Percentiles rank a stretch among this genome's conserved stretches.
These are phyloP conservation scores for Lasioglossum calceatum DNA, from an alignment of 2,888 invertebrate species.

Conservation along the genomic window DNA sequence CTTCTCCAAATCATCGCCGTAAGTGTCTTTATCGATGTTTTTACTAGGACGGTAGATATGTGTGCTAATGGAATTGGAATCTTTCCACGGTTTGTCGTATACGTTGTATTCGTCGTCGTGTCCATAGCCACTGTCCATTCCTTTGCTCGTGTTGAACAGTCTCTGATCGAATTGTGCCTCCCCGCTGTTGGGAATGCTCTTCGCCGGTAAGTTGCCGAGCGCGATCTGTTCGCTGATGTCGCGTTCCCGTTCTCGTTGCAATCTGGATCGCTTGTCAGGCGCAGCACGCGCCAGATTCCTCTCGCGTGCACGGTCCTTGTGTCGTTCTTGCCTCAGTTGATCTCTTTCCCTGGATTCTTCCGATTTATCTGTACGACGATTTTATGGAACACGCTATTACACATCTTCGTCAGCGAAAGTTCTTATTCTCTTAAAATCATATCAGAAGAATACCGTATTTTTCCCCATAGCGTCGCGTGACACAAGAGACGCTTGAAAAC, in stretches of 20 bases:
- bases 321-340: slow-evolving; percentile 93
- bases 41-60: slow-evolving; percentile 96
- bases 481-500: neutral
- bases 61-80: slow-evolving; percentile 92
- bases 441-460: neutral
- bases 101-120: slow-evolving; percentile 99
- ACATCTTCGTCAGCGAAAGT: neutral
- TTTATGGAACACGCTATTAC: neutral
- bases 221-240: slow-evolving; percentile 99
- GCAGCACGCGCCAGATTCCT: slow-evolving; percentile 97
- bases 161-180: slow-evolving; percentile 98
- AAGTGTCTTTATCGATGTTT: slow-evolving; percentile 95
- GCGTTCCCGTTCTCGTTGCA: slow-evolving; percentile 96
- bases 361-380: slow-evolving; percentile 84
- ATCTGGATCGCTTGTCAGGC: slow-evolving; percentile 95
- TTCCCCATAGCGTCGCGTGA: neutral
- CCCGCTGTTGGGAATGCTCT: slow-evolving; percentile 87
- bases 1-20: slow-evolving; percentile 95
- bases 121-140: slow-evolving; percentile 97
- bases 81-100: slow-evolving; percentile 99
- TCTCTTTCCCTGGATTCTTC: slow-evolving; percentile 94
- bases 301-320: slow-evolving; percentile 96
- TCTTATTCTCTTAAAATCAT: neutral
- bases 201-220: slow-evolving; percentile 94
- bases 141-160: slow-evolving; percentile 96